Conservation (phyloP, 1,140 invertebrate genomes). For the Drosophila bocqueti region DNA sequence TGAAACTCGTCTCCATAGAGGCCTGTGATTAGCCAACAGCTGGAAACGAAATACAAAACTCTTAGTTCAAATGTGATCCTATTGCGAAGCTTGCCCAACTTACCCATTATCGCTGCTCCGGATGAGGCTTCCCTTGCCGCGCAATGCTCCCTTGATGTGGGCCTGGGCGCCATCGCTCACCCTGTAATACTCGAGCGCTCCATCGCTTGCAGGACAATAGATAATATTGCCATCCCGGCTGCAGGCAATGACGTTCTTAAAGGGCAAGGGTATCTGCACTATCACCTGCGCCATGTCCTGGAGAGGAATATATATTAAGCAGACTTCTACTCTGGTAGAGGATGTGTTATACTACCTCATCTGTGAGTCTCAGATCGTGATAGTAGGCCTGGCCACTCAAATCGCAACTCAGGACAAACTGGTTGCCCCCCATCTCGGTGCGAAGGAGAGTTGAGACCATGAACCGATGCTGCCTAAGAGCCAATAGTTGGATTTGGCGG, state of each 20-base stretch:
- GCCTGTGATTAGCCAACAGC: conserved; percentile 74
- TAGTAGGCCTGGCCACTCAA: conserved; percentile 76
- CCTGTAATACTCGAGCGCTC: conserved; percentile 72
- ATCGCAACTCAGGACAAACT: conserved; percentile 74
- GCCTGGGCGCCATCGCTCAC: conserved; percentile 64
- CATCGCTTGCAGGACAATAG: conserved; percentile 71
- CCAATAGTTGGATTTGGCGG: conserved; percentile 55
- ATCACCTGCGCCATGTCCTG: conserved; percentile 70
- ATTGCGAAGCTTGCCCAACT: background rate
- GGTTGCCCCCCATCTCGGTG: conserved; percentile 43
- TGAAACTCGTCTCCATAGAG: conserved; percentile 78
- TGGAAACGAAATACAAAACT: conserved; percentile 22
- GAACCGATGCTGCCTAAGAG: conserved; percentile 69
- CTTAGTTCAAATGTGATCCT: too few species aligned
- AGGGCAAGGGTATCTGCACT: conserved; percentile 77
- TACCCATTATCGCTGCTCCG: conserved; percentile 78
- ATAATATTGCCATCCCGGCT: conserved; percentile 69
- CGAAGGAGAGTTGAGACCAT: conserved; percentile 66
- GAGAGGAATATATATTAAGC: background rate
- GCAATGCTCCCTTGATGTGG: conserved; percentile 64
- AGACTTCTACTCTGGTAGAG: background rate
- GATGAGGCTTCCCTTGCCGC: conserved; percentile 74
- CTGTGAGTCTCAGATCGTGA: conserved; percentile 68
- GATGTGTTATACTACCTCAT: conserved; percentile 57
- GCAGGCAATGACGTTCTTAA: conserved; percentile 76